Percentiles rank a stretch among this genome's conserved stretches.
Evolutionary conservation across 2,888 invertebrate species (phyloP).

Genomic region (Dryadula phaetusa): DNA sequence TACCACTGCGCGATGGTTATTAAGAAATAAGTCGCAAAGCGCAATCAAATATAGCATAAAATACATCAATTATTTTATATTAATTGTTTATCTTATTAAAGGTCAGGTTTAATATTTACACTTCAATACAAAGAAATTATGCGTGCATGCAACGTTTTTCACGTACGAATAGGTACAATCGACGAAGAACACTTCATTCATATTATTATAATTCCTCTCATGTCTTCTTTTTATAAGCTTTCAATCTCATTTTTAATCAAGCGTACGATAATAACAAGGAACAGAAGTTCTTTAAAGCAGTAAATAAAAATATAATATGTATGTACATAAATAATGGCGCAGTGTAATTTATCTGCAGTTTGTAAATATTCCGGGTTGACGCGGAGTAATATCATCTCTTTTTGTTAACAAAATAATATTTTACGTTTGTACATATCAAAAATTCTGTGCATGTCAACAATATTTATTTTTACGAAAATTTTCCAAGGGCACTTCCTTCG

Average conservation of each 20-base stretch:
- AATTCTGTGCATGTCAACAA: too few species aligned
- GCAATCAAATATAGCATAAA: too few species aligned
- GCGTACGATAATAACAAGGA: constrained; percentile 7
- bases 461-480: too few species aligned
- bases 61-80: too few species aligned
- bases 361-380: background rate
- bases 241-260: constrained; percentile 23
- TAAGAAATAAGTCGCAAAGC: too few species aligned
- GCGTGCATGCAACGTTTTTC: constrained; percentile 11
- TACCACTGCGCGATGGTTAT: too few species aligned
- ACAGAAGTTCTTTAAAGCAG: background rate
- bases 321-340: background rate
- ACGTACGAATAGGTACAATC: constrained; percentile 3
- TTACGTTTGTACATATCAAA: too few species aligned
- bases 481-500: too few species aligned
- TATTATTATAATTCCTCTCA: constrained; percentile 14
- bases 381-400: too few species aligned
- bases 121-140: background rate
- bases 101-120: background rate
- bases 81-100: background rate
- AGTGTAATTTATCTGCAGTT: background rate
- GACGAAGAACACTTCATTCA: constrained; percentile 11
- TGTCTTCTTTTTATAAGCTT: constrained; percentile 19
- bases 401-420: too few species aligned
- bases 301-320: background rate